A percentile compares a stretch with the other conserved stretches of the same genome.
Conservation (phyloP, 2,797 vertebrate species). For the Geotrypetes seraphini region DNA sequence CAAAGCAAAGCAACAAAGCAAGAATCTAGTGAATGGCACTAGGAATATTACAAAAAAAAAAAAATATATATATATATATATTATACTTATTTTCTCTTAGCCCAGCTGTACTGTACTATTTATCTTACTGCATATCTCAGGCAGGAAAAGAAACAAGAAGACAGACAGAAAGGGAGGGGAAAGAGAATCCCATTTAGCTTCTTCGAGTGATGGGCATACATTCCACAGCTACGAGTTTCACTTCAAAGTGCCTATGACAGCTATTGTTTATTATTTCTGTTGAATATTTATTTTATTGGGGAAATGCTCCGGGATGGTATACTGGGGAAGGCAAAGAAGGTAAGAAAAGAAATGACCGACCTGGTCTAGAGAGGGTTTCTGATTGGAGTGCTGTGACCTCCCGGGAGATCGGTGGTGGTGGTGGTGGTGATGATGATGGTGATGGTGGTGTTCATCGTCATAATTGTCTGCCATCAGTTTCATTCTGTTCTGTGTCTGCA, state of each 20-base stretch:
- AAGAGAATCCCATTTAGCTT: constrained; percentile 44
- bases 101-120: too few species aligned
- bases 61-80: too few species aligned
- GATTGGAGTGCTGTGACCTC: constrained; percentile 72
- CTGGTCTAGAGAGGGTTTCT: constrained; percentile 85
- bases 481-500: constrained; percentile 90
- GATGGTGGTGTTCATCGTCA: constrained; percentile 77
- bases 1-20: too few species aligned
- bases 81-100: too few species aligned
- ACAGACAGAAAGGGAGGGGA: constrained; percentile 27
- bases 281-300: constrained; percentile 35
- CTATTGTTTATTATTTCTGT: constrained; percentile 33
- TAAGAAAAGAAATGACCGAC: constrained; percentile 48
- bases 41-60: too few species aligned
- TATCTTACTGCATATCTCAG: too few species aligned
- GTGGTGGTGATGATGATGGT: constrained; percentile 75
- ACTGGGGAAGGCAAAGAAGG: constrained; percentile 7
- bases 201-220: constrained; percentile 38
- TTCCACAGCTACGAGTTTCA: constrained; percentile 34
- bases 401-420: constrained; percentile 71
- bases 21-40: too few species aligned
- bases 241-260: constrained; percentile 28
- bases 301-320: too few species aligned
- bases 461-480: constrained; percentile 88
- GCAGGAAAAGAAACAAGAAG: constrained; percentile 4